Evolutionary conservation across 2,113 vertebrate species (phyloP), one percentile per base, ranked within the genome.

Genomic region (Acrocephalus arundinaceus): DNA sequence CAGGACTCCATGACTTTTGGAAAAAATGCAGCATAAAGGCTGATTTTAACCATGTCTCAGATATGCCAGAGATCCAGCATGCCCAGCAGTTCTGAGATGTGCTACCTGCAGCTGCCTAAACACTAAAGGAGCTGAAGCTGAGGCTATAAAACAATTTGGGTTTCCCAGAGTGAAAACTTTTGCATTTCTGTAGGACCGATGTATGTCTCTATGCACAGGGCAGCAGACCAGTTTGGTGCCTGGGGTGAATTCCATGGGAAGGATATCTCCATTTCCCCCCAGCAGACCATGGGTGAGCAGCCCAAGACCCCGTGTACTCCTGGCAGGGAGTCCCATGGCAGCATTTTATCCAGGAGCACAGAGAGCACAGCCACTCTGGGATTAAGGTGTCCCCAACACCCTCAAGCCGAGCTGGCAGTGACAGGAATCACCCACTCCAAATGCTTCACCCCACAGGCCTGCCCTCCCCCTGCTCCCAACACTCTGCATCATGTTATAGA

Each of bases 281-380:
- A 28, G 1, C 23, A 67, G 67, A 22, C 4, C 2, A 20, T 0
- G 15, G 37, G 49, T 15, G 24, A 62, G 58, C 54, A 57, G 33
- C 33, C 57, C 8, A 15, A 51, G 43, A 54, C 4, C 23, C 33
- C 1, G 0, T 0, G 3, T 1, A 1, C 41, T 51, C 10, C 28
- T 10, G n/a, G 83, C 72, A 48, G n/a, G 2, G 4, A 61, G 35
- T 23, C 30, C 52, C 46, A 30, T 0, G 1, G 41, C 77, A 78
- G 19, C 33, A 9, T 12, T 28, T 55, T 1, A 30, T 5, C 33
- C 61, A 49, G 76, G 49, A 72, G 45, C 41, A 45, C 30, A 52
- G 46, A 33, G 24, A 67, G 33, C 0, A 10, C 39, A 48, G 33
- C 33, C 51, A 22, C 1, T 0, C 4, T 0, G 11, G 37, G n/a